Percentiles rank a stretch among this genome's conserved stretches.
These are phyloP conservation scores for Periparus ater DNA, from an alignment of 2,797 vertebrate species.

Conservation along the genomic window DNA sequence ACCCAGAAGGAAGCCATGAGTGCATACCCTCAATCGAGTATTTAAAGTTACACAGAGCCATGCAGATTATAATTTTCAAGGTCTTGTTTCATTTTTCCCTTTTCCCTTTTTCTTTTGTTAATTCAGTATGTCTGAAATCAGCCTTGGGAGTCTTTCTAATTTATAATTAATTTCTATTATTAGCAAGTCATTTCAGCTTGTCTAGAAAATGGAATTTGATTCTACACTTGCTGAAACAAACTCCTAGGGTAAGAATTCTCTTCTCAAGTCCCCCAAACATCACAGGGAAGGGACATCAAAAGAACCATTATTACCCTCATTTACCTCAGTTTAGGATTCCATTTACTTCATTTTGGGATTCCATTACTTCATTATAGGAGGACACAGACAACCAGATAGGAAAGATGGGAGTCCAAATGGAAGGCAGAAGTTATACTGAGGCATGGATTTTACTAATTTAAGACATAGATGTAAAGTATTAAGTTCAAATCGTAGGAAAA, in stretches of 20 bases:
- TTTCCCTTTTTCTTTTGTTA: background rate
- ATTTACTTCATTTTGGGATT: background rate
- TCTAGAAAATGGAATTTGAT: slow-evolving; percentile 22
- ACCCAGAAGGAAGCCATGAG: background rate
- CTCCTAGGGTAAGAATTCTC: background rate
- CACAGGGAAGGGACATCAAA: background rate
- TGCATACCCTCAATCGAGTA: background rate
- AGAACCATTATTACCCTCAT: background rate
- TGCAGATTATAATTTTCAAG: background rate
- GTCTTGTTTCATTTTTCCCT: background rate
- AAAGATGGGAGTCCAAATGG: background rate
- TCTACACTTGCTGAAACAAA: background rate
- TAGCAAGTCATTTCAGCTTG: slow-evolving; percentile 33
- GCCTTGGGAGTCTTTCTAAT: slow-evolving; percentile 24
- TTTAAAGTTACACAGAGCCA: background rate
- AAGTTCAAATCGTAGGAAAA: background rate
- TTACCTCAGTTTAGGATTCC: background rate
- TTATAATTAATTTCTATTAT: slow-evolving; percentile 64
- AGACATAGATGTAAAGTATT: background rate
- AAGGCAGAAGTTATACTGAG: background rate
- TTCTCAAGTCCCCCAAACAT: background rate
- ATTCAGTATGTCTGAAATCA: slow-evolving; percentile 6
- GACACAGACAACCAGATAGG: background rate
- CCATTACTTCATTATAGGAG: background rate
- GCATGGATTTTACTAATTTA: background rate